Evolutionary conservation across 2,113 vertebrate genomes (phyloP).

Genomic region (Cranoglanis bouderius): DNA sequence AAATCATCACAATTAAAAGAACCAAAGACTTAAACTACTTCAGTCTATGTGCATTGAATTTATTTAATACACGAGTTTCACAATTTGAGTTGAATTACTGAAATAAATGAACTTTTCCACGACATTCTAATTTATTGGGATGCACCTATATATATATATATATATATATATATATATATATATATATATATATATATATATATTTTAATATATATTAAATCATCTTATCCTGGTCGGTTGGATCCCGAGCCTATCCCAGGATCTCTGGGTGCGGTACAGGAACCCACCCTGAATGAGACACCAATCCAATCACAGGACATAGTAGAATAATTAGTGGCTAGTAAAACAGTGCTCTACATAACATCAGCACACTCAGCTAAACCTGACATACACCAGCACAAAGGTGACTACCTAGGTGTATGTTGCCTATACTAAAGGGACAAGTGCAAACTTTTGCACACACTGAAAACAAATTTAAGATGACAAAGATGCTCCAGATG

Average conservation of each 20-base stretch:
- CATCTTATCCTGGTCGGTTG: neutral
- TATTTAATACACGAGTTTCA: too few relatives aligned
- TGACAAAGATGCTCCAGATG: neutral
- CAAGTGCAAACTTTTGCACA: neutral
- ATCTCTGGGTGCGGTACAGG: neutral
- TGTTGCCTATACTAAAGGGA: neutral
- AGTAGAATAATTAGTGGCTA: neutral
- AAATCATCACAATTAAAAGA: too few relatives aligned
- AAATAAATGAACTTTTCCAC: too few relatives aligned
- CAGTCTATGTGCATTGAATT: too few relatives aligned
- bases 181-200: too few relatives aligned
- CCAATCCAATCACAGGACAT: neutral
- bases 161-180: too few relatives aligned
- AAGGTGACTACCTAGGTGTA: too few relatives aligned
- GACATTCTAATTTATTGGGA: too few relatives aligned
- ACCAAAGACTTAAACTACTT: too few relatives aligned
- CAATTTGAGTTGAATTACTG: too few relatives aligned
- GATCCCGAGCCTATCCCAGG: neutral
- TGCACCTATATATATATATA: too few relatives aligned
- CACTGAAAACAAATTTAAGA: neutral
- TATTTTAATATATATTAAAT: too few relatives aligned
- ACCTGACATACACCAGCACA: neutral
- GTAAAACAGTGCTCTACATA: neutral
- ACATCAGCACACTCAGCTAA: neutral
- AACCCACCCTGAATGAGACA: constrained; percentile 2